These are phyloP conservation scores for Oxyteleia sp. DNA, from an alignment of 2,888 invertebrate species.

Conservation along the genomic window DNA sequence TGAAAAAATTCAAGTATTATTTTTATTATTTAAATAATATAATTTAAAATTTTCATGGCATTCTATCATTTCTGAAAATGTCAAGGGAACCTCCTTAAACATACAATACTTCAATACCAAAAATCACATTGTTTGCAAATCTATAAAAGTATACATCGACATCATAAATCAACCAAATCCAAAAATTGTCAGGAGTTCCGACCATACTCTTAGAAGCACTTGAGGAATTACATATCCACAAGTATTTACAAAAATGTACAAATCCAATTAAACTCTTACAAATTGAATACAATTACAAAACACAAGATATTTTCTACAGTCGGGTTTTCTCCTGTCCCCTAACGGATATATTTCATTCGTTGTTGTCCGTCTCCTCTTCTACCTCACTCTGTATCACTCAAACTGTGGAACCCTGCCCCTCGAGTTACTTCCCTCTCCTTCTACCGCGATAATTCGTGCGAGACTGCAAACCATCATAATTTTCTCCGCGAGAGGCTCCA, in stretches of 20 bases:
- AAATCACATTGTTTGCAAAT: too few species aligned
- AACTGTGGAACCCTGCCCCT: constrained; percentile 10
- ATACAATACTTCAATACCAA: too few species aligned
- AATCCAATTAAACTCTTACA: constrained; percentile 55
- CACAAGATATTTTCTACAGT: constrained; percentile 42
- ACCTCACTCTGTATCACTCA: constrained; percentile 4
- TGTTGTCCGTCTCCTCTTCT: constrained; percentile 14
- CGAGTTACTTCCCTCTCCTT: constrained; percentile 73
- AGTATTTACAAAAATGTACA: constrained; percentile 48
- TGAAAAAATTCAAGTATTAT: too few species aligned
- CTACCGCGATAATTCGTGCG: constrained; percentile 73
- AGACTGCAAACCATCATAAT: constrained; percentile 70
- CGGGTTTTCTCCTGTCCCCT: constrained; percentile 56
- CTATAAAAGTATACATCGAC: too few species aligned
- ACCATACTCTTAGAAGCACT: too few species aligned
- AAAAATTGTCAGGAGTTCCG: too few species aligned
- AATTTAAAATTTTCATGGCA: too few species aligned
- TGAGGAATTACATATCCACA: not conserved
- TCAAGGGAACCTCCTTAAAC: too few species aligned
- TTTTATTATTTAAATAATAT: too few species aligned
- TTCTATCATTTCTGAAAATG: too few species aligned
- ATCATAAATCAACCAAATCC: too few species aligned
- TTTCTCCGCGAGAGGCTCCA: constrained; percentile 79
- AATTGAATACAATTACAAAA: constrained; percentile 67
- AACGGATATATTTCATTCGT: constrained; percentile 63